These are phyloP conservation scores for Acanthisitta chloris DNA, from an alignment of 2,113 vertebrate species.

Conservation along the genomic window DNA sequence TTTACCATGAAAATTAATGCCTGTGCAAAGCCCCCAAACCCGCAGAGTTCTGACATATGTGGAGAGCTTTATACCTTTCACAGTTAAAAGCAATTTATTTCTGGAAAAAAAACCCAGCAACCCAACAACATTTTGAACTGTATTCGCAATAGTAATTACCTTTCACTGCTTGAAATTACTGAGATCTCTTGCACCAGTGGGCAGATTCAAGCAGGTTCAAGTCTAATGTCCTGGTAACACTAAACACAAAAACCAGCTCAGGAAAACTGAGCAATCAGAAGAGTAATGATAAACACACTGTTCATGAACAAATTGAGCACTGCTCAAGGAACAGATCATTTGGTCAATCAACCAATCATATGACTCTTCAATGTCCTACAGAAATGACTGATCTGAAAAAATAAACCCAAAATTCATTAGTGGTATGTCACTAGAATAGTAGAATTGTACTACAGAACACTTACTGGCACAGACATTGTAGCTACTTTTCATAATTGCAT, in stretches of 20 bases:
- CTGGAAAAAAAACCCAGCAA: neutral
- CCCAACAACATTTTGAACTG: rapidly evolving
- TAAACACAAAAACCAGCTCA: neutral
- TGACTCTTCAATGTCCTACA: neutral
- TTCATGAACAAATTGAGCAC: neutral
- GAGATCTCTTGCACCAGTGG: neutral
- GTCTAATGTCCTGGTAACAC: neutral
- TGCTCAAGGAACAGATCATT: neutral
- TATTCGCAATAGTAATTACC: neutral
- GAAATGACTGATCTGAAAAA: neutral
- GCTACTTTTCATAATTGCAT: neutral
- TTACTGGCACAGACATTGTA: neutral
- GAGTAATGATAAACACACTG: neutral
- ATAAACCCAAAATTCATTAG: rapidly evolving
- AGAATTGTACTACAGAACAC: neutral
- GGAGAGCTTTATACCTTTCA: neutral
- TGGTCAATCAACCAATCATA: neutral
- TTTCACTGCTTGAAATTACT: neutral
- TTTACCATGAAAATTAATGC: neutral
- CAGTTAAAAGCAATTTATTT: neutral
- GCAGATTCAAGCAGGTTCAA: neutral
- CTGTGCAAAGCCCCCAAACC: neutral
- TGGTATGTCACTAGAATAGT: neutral
- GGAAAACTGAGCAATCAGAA: neutral
- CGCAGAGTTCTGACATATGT: neutral